Evolutionary conservation across 2,113 vertebrate genomes (phyloP).

Genomic region (Telmatochromis brichardi): DNA sequence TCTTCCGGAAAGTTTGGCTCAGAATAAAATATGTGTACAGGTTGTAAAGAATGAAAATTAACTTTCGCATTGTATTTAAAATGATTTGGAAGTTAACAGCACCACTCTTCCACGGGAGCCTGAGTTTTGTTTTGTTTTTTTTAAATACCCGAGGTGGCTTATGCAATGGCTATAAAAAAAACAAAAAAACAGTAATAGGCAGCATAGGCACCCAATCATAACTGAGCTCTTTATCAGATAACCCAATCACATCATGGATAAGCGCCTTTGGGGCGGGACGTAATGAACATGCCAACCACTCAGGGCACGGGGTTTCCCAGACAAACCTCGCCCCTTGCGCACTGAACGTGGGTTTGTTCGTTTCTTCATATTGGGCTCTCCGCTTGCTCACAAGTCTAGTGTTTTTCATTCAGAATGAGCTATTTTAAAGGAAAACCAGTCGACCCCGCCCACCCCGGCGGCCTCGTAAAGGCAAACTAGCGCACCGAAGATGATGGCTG

Average conservation of each 20-base stretch:
- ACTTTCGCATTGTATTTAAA: neutral
- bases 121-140: neutral
- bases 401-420: conserved; percentile 47
- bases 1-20: neutral
- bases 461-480: neutral
- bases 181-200: neutral
- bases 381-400: neutral
- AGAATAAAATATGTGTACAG: neutral
- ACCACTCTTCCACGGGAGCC: neutral
- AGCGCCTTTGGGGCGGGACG: neutral
- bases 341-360: conserved; percentile 16
- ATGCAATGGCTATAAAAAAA: neutral
- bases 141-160: neutral
- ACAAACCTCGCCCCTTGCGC: conserved; percentile 35
- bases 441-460: conserved; percentile 26
- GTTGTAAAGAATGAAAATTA: neutral
- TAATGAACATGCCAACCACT: conserved; percentile 8
- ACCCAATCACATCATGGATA: neutral
- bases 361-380: neutral
- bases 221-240: neutral
- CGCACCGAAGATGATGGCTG: conserved; percentile 52
- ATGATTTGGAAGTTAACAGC: neutral
- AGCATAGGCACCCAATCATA: neutral
- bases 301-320: rapidly evolving
- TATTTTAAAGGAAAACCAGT: conserved; percentile 48